phyloP scores from a whole-genome alignment of 1,140 invertebrate genomes.

The Drosophila cardini region DNA sequence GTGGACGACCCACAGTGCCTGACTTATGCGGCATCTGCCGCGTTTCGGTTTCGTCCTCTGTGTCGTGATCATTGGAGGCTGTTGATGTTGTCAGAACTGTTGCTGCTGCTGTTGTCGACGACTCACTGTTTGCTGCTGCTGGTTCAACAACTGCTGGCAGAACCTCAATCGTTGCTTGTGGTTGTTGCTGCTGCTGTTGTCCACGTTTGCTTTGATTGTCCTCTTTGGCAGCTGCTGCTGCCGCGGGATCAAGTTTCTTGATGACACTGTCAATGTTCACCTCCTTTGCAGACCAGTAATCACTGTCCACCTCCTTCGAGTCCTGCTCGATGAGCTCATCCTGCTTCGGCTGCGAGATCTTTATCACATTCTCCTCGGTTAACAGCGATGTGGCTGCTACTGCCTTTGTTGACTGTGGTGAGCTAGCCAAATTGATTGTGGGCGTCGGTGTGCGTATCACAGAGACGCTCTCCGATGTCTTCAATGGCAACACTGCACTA shows the following conservation, averaged over 20 bases:
- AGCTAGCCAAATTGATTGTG: slow-evolving; percentile 55
- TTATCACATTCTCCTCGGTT: slow-evolving; percentile 81
- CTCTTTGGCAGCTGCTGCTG: slow-evolving; percentile 78
- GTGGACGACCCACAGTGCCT: slow-evolving; percentile 58
- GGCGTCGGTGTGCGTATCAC: slow-evolving; percentile 76
- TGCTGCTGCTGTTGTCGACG: slow-evolving; percentile 2
- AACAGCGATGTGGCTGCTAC: slow-evolving; percentile 50
- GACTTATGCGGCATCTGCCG: slow-evolving; percentile 53
- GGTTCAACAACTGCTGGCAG: slow-evolving; percentile 69
- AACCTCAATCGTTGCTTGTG: slow-evolving; percentile 50
- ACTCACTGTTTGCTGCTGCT: slow-evolving; percentile 3
- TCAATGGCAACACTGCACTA: slow-evolving; percentile 13
- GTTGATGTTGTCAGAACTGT: slow-evolving; percentile 9
- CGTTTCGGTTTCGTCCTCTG: slow-evolving; percentile 80
- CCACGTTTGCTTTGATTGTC: slow-evolving; percentile 36
- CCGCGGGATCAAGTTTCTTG: slow-evolving; percentile 89
- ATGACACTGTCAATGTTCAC: slow-evolving; percentile 91
- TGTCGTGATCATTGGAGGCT: slow-evolving; percentile 71
- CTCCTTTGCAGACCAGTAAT: slow-evolving; percentile 91
- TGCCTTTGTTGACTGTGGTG: slow-evolving; percentile 46
- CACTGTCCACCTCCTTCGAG: slow-evolving; percentile 89
- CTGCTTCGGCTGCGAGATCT: slow-evolving; percentile 81
- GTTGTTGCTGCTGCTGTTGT: slow-evolving; percentile 25
- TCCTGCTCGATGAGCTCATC: slow-evolving; percentile 76
- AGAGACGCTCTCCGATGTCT: slow-evolving; percentile 71